Base-by-base conservation (phyloP, 1,140 invertebrate species). In the Laodelphax striatellus region DNA sequence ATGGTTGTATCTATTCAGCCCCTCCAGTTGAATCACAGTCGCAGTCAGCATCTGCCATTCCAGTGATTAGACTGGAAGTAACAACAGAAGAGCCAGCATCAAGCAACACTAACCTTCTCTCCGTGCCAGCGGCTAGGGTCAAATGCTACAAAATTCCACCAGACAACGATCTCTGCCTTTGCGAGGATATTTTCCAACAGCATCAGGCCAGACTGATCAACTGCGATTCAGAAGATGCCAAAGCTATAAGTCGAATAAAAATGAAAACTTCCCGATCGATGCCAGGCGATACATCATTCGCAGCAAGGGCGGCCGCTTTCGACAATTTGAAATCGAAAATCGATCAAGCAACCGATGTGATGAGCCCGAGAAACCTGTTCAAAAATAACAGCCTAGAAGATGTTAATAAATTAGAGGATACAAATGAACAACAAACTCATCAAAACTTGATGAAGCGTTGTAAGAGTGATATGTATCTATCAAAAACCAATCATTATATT, bases 161-260 rank as follows among this genome's bases (percentile, higher is more conserved):
- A n/a, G 56, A 55, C 11, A 64, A 62, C 53, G 62, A 67, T 31
- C 44, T 64, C 24, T 63, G 64, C 55, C 53, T 67, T 2, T 63
- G 62, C 41, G 67, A 69, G 55, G 66, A 69, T 53, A 64, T 69
- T 17, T 66, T 69, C 52, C 67, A 69, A 63, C 60, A 69, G 55
- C 66, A 69, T 41, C 68, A 69, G 55, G 66, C 68, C 6, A 62
- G 63, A 24, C 52, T 69, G 11, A 57, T 69, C 19, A 65, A 69
- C 52, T 68, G 66, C 52, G 68, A 69, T 55, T 60, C 61, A 10
- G 68, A 69, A 55, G 68, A 69, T 58, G 68, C 68, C 10, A 63
- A 46, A 4, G 64, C 64, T 1, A 61, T 66, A 17, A 62, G 13
- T 60, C 53, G 9, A 24, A 3, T 1, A 59, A 59, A 58, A 42